A percentile compares a stretch with the other conserved stretches of the same genome.
These are phyloP conservation scores for Arctocebus calabarensis DNA, from an alignment of 2,797 vertebrate genomes.

Conservation along the genomic window DNA sequence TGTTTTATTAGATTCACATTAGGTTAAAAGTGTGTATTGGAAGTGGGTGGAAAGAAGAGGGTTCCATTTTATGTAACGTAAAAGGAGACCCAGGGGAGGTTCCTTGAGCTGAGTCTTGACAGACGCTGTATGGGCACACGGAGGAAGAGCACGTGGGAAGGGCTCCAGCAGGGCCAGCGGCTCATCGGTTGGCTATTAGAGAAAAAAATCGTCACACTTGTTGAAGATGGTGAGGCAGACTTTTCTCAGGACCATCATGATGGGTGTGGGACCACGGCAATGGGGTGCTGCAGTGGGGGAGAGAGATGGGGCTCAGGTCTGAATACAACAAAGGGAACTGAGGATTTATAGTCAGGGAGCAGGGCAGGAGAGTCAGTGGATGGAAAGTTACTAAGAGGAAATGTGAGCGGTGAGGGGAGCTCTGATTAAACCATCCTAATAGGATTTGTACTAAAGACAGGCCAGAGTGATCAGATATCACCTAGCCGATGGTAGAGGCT, in stretches of 20 bases:
- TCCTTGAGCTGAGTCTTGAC: neutral
- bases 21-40: neutral
- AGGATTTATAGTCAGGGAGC: neutral
- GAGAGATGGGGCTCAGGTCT: neutral
- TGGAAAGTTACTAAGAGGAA: neutral
- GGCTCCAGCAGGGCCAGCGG: neutral
- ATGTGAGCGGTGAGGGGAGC: neutral
- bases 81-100: neutral
- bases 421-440: neutral
- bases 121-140: neutral
- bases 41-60: neutral
- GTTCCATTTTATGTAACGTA: neutral
- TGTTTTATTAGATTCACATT: neutral
- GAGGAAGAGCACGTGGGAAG: neutral
- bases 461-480: neutral
- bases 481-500: neutral
- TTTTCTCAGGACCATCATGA: neutral
- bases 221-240: neutral
- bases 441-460: neutral
- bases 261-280: neutral
- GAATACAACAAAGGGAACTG: neutral
- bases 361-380: neutral
- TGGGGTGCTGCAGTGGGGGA: neutral
- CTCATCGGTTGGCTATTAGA: neutral
- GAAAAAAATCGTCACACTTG: neutral